Conservation (phyloP, 2,113 vertebrate genomes). For the Halcyon malimbica region DNA sequence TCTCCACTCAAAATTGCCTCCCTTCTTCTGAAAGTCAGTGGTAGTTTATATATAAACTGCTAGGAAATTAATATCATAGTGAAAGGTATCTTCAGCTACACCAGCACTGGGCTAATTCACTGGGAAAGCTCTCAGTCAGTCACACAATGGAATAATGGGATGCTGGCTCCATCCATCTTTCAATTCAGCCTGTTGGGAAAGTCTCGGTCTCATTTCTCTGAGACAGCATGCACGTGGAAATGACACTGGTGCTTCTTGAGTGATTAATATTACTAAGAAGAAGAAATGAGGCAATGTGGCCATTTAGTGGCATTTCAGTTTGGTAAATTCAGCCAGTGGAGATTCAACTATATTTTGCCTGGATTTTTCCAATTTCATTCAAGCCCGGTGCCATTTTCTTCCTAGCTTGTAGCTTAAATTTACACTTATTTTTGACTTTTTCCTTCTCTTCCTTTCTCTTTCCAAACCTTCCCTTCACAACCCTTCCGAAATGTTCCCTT, state of each 20-base stretch:
- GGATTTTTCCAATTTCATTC: neutral
- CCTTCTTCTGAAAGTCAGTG: neutral
- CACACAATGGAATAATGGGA: neutral
- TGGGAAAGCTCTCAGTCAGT: neutral
- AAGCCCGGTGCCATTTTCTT: neutral
- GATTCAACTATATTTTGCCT: neutral
- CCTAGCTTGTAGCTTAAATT: neutral
- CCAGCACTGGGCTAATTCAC: neutral
- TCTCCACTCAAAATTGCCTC: neutral
- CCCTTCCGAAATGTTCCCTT: no score
- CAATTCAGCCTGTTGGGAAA: neutral
- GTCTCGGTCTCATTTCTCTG: neutral
- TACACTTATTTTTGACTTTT: neutral
- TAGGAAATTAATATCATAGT: neutral
- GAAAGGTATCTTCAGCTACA: neutral
- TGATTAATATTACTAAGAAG: neutral
- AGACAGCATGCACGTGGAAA: neutral
- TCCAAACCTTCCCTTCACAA: no score
- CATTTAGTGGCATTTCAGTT: neutral
- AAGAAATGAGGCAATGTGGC: neutral
- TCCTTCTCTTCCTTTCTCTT: neutral
- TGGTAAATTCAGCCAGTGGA: neutral
- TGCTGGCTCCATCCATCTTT: neutral
- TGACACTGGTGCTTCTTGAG: neutral
- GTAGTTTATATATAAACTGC: neutral